Percentiles rank a stretch among this genome's conserved stretches.
Conservation (phyloP, 2,888 invertebrate species). For the Teleogryllus oceanicus region DNA sequence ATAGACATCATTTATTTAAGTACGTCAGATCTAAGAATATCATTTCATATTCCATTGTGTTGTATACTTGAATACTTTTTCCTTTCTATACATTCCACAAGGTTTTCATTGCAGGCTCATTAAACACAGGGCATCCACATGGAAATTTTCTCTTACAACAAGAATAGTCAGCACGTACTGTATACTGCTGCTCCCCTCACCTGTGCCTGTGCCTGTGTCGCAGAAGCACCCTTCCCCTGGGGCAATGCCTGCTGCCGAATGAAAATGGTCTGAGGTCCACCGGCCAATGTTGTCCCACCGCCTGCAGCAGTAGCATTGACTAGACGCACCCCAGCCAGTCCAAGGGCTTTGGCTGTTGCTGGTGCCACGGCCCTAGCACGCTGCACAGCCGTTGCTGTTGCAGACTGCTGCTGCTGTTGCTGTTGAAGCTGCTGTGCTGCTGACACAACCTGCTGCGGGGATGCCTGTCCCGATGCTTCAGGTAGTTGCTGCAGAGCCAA, state of each 20-base stretch:
- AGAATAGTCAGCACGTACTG: neutral
- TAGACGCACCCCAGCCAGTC: conserved; percentile 34
- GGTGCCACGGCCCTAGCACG: conserved; percentile 32
- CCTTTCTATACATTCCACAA: too few relatives aligned
- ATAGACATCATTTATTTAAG: too few relatives aligned
- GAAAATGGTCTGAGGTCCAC: conserved; percentile 31
- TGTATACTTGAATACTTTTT: too few relatives aligned
- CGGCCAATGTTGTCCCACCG: neutral
- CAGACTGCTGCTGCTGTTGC: neutral
- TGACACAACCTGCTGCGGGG: conserved; percentile 30
- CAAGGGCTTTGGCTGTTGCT: conserved; percentile 24
- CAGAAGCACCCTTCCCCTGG: conserved; percentile 12
- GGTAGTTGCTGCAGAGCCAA: neutral
- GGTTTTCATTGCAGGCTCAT: too few relatives aligned
- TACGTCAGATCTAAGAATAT: too few relatives aligned
- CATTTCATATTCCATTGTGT: too few relatives aligned
- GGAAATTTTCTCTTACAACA: too few relatives aligned
- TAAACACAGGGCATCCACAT: too few relatives aligned
- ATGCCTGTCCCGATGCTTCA: neutral
- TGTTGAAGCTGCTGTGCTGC: conserved; percentile 19
- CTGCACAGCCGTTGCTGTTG: neutral
- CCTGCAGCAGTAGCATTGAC: conserved; percentile 30
- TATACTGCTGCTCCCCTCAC: neutral
- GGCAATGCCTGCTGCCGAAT: conserved; percentile 28
- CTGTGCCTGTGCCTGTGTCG: conserved; percentile 8